Conservation (phyloP, 1,140 invertebrate genomes). For the Watersipora subatra region DNA sequence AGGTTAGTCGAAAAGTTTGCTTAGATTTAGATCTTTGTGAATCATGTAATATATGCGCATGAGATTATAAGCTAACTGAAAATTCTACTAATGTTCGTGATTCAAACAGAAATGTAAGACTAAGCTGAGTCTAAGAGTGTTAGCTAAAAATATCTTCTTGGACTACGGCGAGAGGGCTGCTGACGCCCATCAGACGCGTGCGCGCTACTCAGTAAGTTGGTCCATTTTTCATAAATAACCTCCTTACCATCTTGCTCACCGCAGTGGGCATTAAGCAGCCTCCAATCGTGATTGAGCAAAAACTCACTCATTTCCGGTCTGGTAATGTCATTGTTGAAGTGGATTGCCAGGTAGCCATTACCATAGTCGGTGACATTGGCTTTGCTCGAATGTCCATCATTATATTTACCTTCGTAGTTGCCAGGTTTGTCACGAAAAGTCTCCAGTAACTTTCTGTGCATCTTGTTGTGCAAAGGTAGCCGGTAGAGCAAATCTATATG, state of each 20-base stretch:
- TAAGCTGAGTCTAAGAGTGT: too few relatives aligned
- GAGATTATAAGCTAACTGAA: too few relatives aligned
- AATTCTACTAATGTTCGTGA: too few relatives aligned
- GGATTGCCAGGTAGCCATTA: neutral
- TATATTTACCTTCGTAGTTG: neutral
- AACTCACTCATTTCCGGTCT: neutral
- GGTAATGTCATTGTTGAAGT: neutral
- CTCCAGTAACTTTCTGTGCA: neutral
- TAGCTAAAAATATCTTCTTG: too few relatives aligned
- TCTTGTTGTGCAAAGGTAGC: neutral
- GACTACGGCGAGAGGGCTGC: too few relatives aligned
- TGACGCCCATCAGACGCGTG: too few relatives aligned
- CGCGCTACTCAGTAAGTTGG: too few relatives aligned
- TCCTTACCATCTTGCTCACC: neutral
- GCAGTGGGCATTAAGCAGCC: neutral
- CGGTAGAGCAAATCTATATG: neutral
- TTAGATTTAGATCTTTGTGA: too few relatives aligned
- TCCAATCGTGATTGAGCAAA: neutral
- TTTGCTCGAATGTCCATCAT: neutral
- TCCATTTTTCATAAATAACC: neutral
- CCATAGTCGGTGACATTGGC: neutral
- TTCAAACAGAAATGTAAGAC: too few relatives aligned
- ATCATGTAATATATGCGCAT: too few relatives aligned
- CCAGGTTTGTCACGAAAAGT: neutral
- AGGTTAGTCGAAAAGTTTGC: too few relatives aligned